Base-by-base conservation (phyloP, 2,113 vertebrate genomes). In the Apodemus sylvaticus region DNA sequence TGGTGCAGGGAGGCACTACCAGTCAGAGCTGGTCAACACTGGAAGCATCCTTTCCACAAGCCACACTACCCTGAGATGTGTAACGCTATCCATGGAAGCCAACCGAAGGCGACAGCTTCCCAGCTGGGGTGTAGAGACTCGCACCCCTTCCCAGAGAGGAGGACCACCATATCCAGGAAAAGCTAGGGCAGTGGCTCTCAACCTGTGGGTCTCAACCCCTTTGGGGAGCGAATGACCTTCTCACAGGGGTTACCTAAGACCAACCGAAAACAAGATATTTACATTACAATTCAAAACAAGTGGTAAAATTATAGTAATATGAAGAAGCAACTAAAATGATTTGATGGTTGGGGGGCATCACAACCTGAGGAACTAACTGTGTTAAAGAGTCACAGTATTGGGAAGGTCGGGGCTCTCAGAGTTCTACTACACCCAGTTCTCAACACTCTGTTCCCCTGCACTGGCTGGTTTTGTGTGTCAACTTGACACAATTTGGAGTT, bases 1-100 rank as follows among this genome's bases (percentile, higher is more conserved):
- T 31, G 51, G 45, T 0, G 0, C 60, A 19, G 0, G 0, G 26
- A 53, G 73, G 3, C 0, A 17, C 85, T 4, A 19, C 29, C 29
- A 20, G 58, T 20, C 58, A 58, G 7, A 1, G 86, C 24, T 53
- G 0, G 64, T 68, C 0, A 0, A 2, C 24, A 14, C 13, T 26
- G n/a, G 31, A n/a, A 0, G 7, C 1, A 0, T 39, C 71, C 60
- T 19, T 12, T 48, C 48, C n/a, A 5, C 36, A 8, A 19, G 60
- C 10, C 3, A 5, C 36, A 4, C 55, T 7, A 53, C 71, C n/a
- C 90, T 42, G 51, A 79, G 34, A 77, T 3, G 0, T 19, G 0
- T 0, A 9, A 62, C 7, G 48, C 12, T 26, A 31, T 2, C 71
- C n/a, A 1, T 22, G 39, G 36, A 79, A 29, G 79, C 60, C 83